Evolutionary conservation across 2,888 invertebrate genomes (phyloP).

Genomic region (Leucophora obtusa): DNA sequence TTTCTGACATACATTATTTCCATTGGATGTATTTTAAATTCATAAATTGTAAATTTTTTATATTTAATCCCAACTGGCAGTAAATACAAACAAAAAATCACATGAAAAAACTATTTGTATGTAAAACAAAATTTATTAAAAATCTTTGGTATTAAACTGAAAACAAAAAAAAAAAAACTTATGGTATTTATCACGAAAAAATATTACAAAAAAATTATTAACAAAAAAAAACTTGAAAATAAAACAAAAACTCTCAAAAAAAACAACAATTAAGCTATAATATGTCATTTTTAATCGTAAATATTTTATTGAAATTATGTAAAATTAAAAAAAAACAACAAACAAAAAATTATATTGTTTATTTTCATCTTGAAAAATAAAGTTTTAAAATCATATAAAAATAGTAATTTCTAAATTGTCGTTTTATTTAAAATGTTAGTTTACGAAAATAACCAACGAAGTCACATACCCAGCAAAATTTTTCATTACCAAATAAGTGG

Average conservation of each 20-base stretch:
- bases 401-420: conserved; percentile 70
- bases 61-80: conserved; percentile 49
- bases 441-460: too few species aligned
- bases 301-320: conserved; percentile 75
- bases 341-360: conserved; percentile 77
- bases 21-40: conserved; percentile 39
- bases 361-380: conserved; percentile 79
- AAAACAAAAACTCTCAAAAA: conserved; percentile 67
- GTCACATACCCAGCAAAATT: too few species aligned
- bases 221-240: conserved; percentile 68
- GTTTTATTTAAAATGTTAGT: conserved; percentile 43
- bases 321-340: conserved; percentile 68
- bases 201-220: conserved; percentile 61
- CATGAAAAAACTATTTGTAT: conserved; percentile 65
- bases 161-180: conserved; percentile 63
- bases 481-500: too few species aligned
- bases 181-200: conserved; percentile 64
- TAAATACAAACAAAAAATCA: conserved; percentile 27
- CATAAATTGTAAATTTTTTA: conserved; percentile 53
- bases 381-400: conserved; percentile 80
- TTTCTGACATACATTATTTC: conserved; percentile 32
- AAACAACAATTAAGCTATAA: conserved; percentile 73
- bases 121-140: conserved; percentile 67
- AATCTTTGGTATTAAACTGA: conserved; percentile 73
- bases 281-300: conserved; percentile 78